Percentiles rank a stretch among this genome's conserved stretches.
Evolutionary conservation across 2,888 invertebrate genomes (phyloP).

Genomic region (Cyclophora albipunctata): DNA sequence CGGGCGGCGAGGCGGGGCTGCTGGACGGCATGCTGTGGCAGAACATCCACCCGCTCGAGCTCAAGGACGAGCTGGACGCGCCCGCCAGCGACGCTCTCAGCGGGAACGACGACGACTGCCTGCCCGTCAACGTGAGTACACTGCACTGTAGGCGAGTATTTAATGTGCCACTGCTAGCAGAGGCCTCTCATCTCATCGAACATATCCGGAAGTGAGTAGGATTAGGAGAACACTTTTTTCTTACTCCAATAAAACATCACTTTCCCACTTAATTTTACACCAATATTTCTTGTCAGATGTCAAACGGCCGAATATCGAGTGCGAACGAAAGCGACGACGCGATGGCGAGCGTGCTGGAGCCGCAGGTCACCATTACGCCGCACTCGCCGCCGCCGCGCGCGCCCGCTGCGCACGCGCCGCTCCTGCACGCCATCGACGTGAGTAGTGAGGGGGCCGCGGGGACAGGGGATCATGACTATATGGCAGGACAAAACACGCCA

Average conservation of each 20-base stretch:
- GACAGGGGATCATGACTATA: too few species aligned
- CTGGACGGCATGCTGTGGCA: constrained; percentile 72
- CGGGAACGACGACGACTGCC: constrained; percentile 63
- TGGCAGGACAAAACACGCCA: too few species aligned
- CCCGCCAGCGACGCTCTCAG: constrained; percentile 57
- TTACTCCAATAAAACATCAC: not conserved
- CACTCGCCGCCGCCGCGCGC: constrained; percentile 51
- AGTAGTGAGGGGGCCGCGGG: too few species aligned
- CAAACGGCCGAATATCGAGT: constrained; percentile 67
- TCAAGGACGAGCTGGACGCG: constrained; percentile 64
- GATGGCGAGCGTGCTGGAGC: constrained; percentile 65
- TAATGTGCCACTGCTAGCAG: not conserved
- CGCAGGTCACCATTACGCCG: constrained; percentile 63
- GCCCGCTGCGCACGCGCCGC: constrained; percentile 33
- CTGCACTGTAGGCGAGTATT: not conserved
- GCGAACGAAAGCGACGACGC: constrained; percentile 72
- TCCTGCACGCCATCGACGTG: constrained; percentile 25
- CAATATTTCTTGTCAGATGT: constrained; percentile 45
- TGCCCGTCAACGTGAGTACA: constrained; percentile 64
- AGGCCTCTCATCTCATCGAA: too few species aligned
- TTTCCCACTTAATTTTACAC: not conserved
- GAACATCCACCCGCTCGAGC: constrained; percentile 60
- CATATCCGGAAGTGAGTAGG: not conserved
- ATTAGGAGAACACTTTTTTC: too few species aligned
- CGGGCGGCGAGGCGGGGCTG: constrained; percentile 24